Percentiles rank a stretch among this genome's conserved stretches.
Evolutionary conservation across 2,113 vertebrate genomes (phyloP).

Genomic region (Chloropsis hardwickii): DNA sequence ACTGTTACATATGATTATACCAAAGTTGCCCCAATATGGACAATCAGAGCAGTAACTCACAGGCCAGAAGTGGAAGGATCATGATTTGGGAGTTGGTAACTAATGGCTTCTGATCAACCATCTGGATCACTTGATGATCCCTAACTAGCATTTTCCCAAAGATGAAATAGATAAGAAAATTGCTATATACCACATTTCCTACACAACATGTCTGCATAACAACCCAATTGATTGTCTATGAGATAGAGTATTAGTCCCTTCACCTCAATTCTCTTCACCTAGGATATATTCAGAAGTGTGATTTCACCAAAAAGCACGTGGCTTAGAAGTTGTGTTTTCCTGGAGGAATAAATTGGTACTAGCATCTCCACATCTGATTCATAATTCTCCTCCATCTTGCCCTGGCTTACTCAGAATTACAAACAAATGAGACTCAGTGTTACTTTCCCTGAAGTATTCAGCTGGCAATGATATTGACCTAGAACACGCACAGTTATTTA

Average conservation of each 20-base stretch:
- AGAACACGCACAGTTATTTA: neutral
- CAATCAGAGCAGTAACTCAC: neutral
- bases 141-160: neutral
- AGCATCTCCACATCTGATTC: neutral
- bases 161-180: neutral
- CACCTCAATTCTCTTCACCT: neutral
- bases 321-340: neutral
- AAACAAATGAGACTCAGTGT: neutral
- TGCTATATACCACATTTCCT: neutral
- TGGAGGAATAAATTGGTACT: neutral
- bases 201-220: neutral
- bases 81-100: neutral
- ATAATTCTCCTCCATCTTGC: neutral
- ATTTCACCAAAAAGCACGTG: neutral
- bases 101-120: neutral
- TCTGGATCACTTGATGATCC: neutral
- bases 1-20: neutral
- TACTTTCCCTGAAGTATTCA: neutral
- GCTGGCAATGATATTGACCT: neutral
- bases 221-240: accelerated
- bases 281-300: neutral
- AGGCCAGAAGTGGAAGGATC: neutral
- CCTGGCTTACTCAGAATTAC: neutral
- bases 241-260: neutral
- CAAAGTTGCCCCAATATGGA: neutral